Evolutionary conservation across 2,797 vertebrate genomes (phyloP), one percentile per base, ranked within the genome.

Genomic region (Cossypha polioptera): DNA sequence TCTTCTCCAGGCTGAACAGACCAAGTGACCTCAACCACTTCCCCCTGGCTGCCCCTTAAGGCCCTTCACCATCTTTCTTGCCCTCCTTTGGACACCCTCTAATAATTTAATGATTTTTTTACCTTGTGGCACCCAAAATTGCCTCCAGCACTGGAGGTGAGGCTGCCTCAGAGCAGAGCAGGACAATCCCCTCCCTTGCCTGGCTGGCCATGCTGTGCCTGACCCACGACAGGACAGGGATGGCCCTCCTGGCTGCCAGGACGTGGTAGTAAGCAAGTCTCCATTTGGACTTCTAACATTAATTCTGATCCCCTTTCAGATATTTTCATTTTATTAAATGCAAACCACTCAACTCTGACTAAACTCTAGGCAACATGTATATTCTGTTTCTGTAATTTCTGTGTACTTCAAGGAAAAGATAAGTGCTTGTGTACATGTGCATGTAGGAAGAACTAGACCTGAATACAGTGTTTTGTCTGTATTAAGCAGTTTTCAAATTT

Each of bases 181-280:
- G 45, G 33, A 66, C 67, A 80, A 66, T 45, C 45, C 5, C 33
- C 45, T 57, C 19, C 11, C 71, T 55, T 9, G 17, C 11, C n/a
- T 0, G 0, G 24, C 13, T 62, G 63, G 16, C 0, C 0, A 33
- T 18, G 42, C 24, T 81, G 35, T 28, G 33, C 40, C 62, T 13
- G 21, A 61, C 16, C 18, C 0, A 15, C 21, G 21, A 1, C 25
- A 19, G 7, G 57, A 43, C 22, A 50, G 0, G 0, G 1, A 2
- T 25, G n/a, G 28, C 22, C 9, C 2, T 76, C n/a, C 57, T 69
- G 63, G 19, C 63, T 63, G 43, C 20, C 43, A 22, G 50, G 38
- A 13, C 3, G 3, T 24, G 28, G n/a, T 13, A 82, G 33, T 12
- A 53, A 47, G 19, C 13, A 75, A 48, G 29, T 57, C 42, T 71